Evolutionary conservation across 2,888 invertebrate genomes (phyloP).

Genomic region (Tachina fera): DNA sequence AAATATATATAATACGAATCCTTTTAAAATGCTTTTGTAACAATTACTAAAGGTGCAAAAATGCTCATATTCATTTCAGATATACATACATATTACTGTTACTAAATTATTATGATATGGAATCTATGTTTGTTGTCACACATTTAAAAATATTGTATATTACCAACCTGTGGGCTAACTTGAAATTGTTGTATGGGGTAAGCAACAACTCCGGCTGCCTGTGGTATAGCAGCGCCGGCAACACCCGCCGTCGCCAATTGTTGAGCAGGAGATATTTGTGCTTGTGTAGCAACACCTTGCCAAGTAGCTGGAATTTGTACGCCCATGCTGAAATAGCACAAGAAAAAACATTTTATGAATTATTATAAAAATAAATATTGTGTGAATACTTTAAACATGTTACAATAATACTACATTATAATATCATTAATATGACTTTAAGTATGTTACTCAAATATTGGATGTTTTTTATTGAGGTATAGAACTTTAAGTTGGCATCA

Average conservation of each 20-base stretch:
- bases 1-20: slow-evolving; percentile 21
- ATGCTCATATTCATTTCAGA: slow-evolving; percentile 56
- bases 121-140: slow-evolving; percentile 34
- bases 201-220: slow-evolving; percentile 91
- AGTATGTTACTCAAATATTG: too few species aligned
- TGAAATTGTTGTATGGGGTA: slow-evolving; percentile 97
- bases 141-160: slow-evolving; percentile 42
- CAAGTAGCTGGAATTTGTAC: slow-evolving; percentile 91
- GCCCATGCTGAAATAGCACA: slow-evolving; percentile 87
- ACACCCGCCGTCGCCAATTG: slow-evolving; percentile 87
- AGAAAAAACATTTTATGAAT: slow-evolving; percentile 4
- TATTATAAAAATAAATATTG: not conserved
- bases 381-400: too few species aligned
- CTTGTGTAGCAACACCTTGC: slow-evolving; percentile 90
- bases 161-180: slow-evolving; percentile 85
- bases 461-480: too few species aligned
- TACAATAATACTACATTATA: too few species aligned
- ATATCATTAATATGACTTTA: too few species aligned
- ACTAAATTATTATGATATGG: not conserved
- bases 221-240: slow-evolving; percentile 88
- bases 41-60: slow-evolving; percentile 69
- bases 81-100: not conserved
- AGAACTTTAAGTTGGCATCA: too few species aligned
- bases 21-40: slow-evolving; percentile 9
- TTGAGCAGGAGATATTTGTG: slow-evolving; percentile 87